phyloP scores from a whole-genome alignment of 2,797 vertebrate species.

The Florisuga fusca region DNA sequence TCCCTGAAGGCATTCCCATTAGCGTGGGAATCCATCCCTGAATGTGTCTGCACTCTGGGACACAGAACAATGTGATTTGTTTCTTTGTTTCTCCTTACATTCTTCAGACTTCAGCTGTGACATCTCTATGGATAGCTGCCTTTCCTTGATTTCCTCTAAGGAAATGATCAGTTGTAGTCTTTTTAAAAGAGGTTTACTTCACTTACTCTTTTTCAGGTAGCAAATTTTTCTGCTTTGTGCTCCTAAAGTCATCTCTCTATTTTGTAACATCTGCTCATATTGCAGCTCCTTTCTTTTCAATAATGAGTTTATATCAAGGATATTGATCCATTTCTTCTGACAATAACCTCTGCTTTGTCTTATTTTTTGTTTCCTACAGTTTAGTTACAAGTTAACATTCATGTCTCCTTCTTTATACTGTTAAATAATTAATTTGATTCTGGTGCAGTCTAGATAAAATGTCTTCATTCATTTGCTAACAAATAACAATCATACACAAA shows the following conservation, averaged over 20 bases:
- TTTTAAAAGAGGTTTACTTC: neutral
- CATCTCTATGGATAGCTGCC: neutral
- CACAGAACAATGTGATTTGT: neutral
- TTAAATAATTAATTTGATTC: constrained; percentile 52
- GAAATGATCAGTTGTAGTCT: neutral
- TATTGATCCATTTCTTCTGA: neutral
- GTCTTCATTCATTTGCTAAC: neutral
- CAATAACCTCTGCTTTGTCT: neutral
- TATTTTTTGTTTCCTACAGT: constrained; percentile 8
- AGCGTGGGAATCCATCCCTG: neutral
- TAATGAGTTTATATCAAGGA: neutral
- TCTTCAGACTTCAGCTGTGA: neutral
- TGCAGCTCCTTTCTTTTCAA: neutral
- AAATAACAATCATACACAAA: constrained; percentile 5
- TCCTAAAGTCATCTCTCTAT: neutral
- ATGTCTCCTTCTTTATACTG: constrained; percentile 56
- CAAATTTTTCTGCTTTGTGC: neutral
- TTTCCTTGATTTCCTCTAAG: neutral
- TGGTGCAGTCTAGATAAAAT: constrained; percentile 32
- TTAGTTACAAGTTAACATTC: constrained; percentile 70
- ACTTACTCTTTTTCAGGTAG: neutral
- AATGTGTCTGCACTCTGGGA: neutral
- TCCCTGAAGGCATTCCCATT: neutral
- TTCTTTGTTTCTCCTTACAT: neutral
- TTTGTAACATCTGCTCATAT: neutral